Percentiles rank a stretch among this genome's conserved stretches.
phyloP scores from a whole-genome alignment of 2,888 invertebrate genomes.

The Athalia rosae region DNA sequence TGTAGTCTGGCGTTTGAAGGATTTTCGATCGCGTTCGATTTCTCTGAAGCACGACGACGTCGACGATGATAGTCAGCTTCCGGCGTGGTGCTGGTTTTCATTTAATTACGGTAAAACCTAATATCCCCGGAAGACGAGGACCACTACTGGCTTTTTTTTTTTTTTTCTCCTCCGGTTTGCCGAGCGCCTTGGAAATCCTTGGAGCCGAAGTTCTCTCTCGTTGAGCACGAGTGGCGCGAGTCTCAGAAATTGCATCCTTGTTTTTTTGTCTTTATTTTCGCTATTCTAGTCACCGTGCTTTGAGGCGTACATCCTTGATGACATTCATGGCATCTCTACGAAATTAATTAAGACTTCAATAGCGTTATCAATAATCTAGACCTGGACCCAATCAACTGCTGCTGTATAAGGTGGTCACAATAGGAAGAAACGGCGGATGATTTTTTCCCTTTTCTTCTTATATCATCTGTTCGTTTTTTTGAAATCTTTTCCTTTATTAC shows the following conservation, averaged over 20 bases:
- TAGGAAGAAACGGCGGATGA: neutral
- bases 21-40: conserved; percentile 33
- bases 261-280: neutral
- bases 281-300: neutral
- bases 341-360: conserved; percentile 43
- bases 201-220: conserved; percentile 24
- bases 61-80: conserved; percentile 54
- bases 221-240: neutral
- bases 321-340: conserved; percentile 26
- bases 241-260: conserved; percentile 31
- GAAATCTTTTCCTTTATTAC: neutral
- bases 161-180: conserved; percentile 9
- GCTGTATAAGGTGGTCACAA: neutral
- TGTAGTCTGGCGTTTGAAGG: neutral
- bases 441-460: neutral
- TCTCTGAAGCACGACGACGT: neutral
- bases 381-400: conserved; percentile 3
- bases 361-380: conserved; percentile 37
- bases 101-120: conserved; percentile 62
- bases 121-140: conserved; percentile 53
- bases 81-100: conserved; percentile 58
- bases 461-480: conserved; percentile 7
- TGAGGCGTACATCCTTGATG: neutral
- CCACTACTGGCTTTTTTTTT: neutral
- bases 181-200: neutral